phyloP scores from a whole-genome alignment of 1,140 invertebrate species.

The Homalodisca vitripennis region DNA sequence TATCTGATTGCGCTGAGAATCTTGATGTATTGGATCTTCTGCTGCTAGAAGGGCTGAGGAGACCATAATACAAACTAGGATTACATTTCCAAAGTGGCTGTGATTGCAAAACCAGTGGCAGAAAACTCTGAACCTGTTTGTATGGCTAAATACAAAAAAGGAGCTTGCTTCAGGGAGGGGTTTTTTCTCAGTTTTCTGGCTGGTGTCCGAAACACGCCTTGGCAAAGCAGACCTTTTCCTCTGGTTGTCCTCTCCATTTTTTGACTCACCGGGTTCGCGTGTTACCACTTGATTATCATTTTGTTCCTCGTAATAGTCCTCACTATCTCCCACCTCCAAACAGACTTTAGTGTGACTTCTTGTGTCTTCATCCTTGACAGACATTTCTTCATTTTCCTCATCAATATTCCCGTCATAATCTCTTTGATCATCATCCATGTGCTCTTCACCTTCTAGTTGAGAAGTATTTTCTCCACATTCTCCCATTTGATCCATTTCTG shows the following conservation, averaged over 20 bases:
- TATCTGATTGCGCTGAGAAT: conserved; percentile 81
- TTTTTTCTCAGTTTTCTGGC: conserved; percentile 55
- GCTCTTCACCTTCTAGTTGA: neutral
- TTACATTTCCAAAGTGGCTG: conserved; percentile 93
- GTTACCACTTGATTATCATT: conserved; percentile 52
- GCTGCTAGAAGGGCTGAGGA: conserved; percentile 97
- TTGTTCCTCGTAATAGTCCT: conserved; percentile 55
- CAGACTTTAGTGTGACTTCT: conserved; percentile 67
- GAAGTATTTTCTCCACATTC: conserved; percentile 46
- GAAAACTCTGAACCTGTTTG: conserved; percentile 87
- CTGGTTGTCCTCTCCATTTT: neutral
- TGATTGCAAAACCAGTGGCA: conserved; percentile 98
- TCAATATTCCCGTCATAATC: neutral
- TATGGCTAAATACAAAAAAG: conserved; percentile 58
- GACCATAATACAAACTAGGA: conserved; percentile 96
- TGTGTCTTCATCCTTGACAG: conserved; percentile 65
- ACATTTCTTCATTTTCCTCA: conserved; percentile 11
- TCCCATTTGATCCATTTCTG: conserved; percentile 37
- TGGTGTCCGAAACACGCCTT: conserved; percentile 72
- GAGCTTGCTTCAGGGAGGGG: conserved; percentile 66
- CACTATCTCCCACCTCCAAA: conserved; percentile 57
- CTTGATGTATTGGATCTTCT: conserved; percentile 89
- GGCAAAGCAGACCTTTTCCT: conserved; percentile 72
- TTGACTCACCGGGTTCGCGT: no score
- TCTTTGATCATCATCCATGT: neutral